These are phyloP conservation scores for Entomyzon cyanotis DNA, from an alignment of 2,113 vertebrate species.

Conservation along the genomic window DNA sequence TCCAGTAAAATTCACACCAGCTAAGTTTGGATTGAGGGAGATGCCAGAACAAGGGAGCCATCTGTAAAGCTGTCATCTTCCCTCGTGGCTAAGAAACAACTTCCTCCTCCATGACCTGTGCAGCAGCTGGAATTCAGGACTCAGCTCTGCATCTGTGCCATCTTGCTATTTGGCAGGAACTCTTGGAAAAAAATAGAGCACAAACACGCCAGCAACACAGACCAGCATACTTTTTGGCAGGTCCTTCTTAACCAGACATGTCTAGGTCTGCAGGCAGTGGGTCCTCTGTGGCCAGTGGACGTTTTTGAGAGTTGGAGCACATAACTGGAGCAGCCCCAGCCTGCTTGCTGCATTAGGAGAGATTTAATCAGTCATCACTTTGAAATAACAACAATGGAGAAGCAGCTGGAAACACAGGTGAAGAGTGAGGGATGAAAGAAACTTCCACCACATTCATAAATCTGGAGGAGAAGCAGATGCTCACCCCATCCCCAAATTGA, in stretches of 20 bases:
- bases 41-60: not conserved
- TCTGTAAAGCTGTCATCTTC: not conserved
- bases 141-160: not conserved
- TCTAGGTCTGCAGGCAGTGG: not conserved
- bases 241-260: not conserved
- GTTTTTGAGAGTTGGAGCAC: not conserved
- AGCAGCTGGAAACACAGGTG: not conserved
- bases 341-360: not conserved
- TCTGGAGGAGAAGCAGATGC: not conserved
- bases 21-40: not conserved
- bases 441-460: not conserved
- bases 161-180: not conserved
- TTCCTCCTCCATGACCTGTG: not conserved
- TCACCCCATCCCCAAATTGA: not conserved
- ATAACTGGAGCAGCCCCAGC: not conserved
- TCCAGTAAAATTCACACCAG: not conserved
- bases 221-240: slow-evolving; percentile 8
- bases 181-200: not conserved
- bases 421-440: not conserved
- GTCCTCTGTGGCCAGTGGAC: not conserved
- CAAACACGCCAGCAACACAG: not conserved
- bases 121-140: not conserved
- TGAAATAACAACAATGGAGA: not conserved
- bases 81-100: not conserved
- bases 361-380: not conserved